Evolutionary conservation across 2,797 vertebrate genomes (phyloP).

Genomic region (Trachops cirrhosus): DNA sequence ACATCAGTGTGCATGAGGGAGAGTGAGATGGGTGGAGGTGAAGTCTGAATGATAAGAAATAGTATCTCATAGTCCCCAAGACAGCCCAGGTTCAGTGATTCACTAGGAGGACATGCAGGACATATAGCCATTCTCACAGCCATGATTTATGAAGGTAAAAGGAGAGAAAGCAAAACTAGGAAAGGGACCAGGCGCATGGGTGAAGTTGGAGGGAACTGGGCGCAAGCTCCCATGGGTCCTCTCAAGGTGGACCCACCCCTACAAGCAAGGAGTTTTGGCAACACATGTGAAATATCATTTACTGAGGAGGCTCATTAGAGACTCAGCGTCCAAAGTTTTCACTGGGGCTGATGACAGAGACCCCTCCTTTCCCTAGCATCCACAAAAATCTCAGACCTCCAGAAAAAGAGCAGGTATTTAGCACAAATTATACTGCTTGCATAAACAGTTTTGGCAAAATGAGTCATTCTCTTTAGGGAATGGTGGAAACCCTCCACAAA

Average conservation of each 20-base stretch:
- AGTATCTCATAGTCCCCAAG: neutral
- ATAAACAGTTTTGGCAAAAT: neutral
- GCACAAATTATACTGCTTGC: neutral
- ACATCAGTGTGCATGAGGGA: neutral
- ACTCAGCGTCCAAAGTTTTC: neutral
- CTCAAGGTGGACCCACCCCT: neutral
- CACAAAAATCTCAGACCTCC: neutral
- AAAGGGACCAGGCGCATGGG: neutral
- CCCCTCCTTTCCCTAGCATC: neutral
- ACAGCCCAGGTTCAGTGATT: neutral
- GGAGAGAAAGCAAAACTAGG: neutral
- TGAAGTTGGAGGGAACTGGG: neutral
- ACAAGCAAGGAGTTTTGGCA: neutral
- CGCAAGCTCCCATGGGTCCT: neutral
- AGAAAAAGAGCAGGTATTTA: neutral
- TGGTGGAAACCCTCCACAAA: neutral
- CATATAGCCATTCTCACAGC: rapidly evolving
- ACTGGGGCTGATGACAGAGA: neutral
- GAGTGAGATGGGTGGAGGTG: neutral
- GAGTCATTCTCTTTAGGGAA: neutral
- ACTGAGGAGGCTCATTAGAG: neutral
- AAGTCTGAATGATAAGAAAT: neutral
- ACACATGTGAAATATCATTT: neutral
- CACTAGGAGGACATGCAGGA: neutral
- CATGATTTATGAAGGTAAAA: neutral